phyloP scores from a whole-genome alignment of 2,113 vertebrate genomes.

The Onychorhynchus coronatus region DNA sequence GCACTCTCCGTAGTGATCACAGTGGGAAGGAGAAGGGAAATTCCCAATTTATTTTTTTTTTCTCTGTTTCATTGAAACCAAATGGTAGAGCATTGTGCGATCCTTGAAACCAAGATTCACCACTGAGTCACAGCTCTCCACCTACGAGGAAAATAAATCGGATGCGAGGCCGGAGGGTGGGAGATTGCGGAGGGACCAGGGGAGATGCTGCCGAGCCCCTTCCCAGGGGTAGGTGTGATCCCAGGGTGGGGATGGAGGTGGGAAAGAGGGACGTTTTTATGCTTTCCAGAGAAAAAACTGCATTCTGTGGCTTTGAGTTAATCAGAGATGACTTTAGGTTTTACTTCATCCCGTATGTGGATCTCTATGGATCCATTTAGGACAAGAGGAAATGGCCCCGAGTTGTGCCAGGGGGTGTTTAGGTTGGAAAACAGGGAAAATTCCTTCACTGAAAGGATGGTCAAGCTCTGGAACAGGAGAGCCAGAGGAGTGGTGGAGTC shows the following conservation, averaged over 20 bases:
- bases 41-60: not conserved
- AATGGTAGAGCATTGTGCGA: not conserved
- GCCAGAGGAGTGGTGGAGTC: not conserved
- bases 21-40: not conserved
- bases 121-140: slow-evolving; percentile 44
- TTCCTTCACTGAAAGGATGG: not conserved
- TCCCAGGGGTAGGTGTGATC: not conserved
- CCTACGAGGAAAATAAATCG: not conserved
- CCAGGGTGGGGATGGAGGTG: not conserved
- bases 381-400: not conserved
- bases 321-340: not conserved
- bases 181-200: not conserved
- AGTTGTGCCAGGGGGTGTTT: not conserved
- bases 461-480: not conserved
- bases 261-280: rapidly evolving
- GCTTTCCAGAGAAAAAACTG: not conserved
- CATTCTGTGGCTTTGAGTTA: not conserved
- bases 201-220: not conserved
- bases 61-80: not conserved
- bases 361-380: not conserved
- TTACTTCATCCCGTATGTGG: not conserved
- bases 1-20: rapidly evolving
- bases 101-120: slow-evolving; percentile 60
- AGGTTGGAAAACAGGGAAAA: not conserved
- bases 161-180: not conserved